phyloP scores from a whole-genome alignment of 2,797 vertebrate genomes.

The Rhadinocentrus ornatus region DNA sequence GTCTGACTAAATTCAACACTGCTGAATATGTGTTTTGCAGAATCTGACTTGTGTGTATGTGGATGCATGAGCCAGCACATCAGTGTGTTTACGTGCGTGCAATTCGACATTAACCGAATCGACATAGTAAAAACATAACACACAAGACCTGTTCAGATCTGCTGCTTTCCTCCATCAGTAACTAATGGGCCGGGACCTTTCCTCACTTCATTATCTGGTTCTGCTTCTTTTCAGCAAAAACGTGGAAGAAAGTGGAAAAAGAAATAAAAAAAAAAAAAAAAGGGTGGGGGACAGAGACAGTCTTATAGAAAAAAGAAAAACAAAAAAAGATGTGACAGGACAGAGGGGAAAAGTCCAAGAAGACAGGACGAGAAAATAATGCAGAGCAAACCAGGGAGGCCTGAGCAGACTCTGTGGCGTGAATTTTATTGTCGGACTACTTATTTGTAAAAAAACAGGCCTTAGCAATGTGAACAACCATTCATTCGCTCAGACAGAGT shows the following conservation, averaged over 20 bases:
- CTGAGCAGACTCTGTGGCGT: slow-evolving; percentile 69
- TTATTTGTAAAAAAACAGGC: slow-evolving; percentile 81
- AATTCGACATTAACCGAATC: slow-evolving; percentile 32
- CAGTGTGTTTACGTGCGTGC: slow-evolving; percentile 25
- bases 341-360: neutral
- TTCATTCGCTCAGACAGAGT: slow-evolving; percentile 82
- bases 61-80: slow-evolving; percentile 11
- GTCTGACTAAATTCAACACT: slow-evolving; percentile 5
- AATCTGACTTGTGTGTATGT: neutral
- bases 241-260: slow-evolving; percentile 16
- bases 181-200: slow-evolving; percentile 63
- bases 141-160: slow-evolving; percentile 52
- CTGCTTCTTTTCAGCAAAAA: slow-evolving; percentile 63
- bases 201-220: slow-evolving; percentile 70
- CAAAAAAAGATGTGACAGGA: slow-evolving; percentile 2
- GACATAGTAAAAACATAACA: slow-evolving; percentile 29
- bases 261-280: slow-evolving; percentile 5
- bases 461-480: slow-evolving; percentile 75
- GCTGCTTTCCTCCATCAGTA: slow-evolving; percentile 54
- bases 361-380: slow-evolving; percentile 16
- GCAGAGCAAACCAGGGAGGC: slow-evolving; percentile 38
- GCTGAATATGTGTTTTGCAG: neutral
- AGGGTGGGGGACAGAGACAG: neutral
- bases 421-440: slow-evolving; percentile 81
- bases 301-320: neutral